Percentiles rank a stretch among this genome's conserved stretches.
Evolutionary conservation across 2,888 invertebrate species (phyloP).

Genomic region (Sturmia bella): DNA sequence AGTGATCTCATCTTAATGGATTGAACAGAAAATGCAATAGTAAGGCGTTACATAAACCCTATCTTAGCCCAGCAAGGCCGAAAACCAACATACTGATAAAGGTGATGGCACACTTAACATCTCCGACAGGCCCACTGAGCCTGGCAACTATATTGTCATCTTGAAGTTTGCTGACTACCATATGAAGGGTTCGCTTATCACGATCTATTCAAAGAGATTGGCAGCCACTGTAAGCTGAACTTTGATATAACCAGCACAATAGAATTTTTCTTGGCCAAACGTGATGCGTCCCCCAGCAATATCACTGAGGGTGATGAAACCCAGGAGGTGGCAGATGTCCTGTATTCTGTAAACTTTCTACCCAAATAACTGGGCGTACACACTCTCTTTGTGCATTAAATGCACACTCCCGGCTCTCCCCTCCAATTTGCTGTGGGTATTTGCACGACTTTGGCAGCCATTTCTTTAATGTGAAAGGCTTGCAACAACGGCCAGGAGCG

Average conservation of each 20-base stretch:
- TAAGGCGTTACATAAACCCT: too few species aligned
- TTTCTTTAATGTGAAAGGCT: conserved; percentile 97
- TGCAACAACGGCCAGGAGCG: conserved; percentile 96
- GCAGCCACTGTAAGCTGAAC: conserved; percentile 97
- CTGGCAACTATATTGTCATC: conserved; percentile 98
- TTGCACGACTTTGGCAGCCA: conserved; percentile 97
- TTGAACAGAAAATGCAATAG: too few species aligned
- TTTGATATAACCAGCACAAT: conserved; percentile 98
- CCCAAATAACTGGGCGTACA: conserved; percentile 98
- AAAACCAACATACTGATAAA: conserved; percentile 98
- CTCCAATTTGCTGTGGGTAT: conserved; percentile 99
- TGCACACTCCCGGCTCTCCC: conserved; percentile 98
- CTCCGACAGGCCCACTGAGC: conserved; percentile 97
- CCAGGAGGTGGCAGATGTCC: conserved; percentile 94
- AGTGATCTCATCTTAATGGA: too few species aligned
- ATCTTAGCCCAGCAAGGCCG: conserved; percentile 98
- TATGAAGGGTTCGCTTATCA: conserved; percentile 95
- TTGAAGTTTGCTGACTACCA: conserved; percentile 99
- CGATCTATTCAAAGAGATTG: conserved; percentile 97
- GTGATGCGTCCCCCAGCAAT: conserved; percentile 96
- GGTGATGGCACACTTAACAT: conserved; percentile 97
- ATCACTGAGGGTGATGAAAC: conserved; percentile 97
- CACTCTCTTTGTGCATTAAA: conserved; percentile 97
- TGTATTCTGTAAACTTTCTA: conserved; percentile 96
- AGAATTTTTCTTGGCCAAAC: conserved; percentile 95